These are phyloP conservation scores for Halocaridina rubra DNA, from an alignment of 2,888 invertebrate genomes.

Conservation along the genomic window DNA sequence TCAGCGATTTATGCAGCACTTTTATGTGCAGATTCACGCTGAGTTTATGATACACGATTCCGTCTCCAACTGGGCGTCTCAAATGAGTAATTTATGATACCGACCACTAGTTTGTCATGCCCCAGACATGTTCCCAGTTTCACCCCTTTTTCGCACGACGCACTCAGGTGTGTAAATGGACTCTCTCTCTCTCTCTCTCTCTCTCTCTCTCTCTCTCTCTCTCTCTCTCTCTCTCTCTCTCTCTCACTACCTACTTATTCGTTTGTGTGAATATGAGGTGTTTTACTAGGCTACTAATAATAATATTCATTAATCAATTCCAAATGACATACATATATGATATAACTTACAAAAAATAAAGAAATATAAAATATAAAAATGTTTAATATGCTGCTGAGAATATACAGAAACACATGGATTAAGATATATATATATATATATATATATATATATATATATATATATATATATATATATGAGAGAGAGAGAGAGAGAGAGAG, in stretches of 20 bases:
- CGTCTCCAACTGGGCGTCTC: neutral
- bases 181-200: neutral
- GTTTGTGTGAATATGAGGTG: no score
- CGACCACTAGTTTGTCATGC: neutral
- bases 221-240: neutral
- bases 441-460: neutral
- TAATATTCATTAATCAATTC: no score
- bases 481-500: slow-evolving; percentile 9
- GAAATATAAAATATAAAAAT: no score
- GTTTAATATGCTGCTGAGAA: no score
- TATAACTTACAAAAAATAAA: no score
- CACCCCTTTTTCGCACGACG: no score
- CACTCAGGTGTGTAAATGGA: neutral
- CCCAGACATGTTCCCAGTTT: neutral
- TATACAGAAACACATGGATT: no score
- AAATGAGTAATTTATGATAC: neutral
- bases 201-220: neutral
- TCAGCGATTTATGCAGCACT: neutral
- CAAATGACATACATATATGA: no score
- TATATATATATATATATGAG: neutral
- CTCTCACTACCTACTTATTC: no score
- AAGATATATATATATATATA: neutral
- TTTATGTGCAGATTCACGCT: neutral
- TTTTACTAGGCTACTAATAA: no score
- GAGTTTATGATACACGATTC: neutral